Percentiles rank a stretch among this genome's conserved stretches.
These are phyloP conservation scores for Leucoraja ocellata DNA, from an alignment of 2,797 vertebrate species.

Conservation along the genomic window DNA sequence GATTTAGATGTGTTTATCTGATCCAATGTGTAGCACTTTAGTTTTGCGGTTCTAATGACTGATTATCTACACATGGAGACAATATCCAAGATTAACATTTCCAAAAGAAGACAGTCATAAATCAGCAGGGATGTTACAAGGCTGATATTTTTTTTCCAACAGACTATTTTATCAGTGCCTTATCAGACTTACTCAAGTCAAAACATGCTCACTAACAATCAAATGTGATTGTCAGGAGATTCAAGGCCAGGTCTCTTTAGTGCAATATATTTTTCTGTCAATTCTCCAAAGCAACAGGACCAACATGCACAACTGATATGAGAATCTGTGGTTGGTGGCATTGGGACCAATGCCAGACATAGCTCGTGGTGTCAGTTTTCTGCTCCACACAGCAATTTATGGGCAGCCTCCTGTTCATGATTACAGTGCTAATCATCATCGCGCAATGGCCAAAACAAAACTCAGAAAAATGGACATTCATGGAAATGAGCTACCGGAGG, in stretches of 20 bases:
- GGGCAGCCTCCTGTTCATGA: neutral
- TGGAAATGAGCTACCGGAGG: neutral
- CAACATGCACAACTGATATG: neutral
- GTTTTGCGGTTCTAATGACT: neutral
- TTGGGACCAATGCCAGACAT: conserved; percentile 46
- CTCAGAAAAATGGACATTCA: neutral
- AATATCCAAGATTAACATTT: neutral
- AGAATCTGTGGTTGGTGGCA: conserved; percentile 24
- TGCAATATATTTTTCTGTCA: neutral
- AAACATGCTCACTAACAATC: neutral
- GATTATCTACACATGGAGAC: conserved; percentile 1
- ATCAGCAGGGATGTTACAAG: neutral
- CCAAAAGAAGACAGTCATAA: neutral
- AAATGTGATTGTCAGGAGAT: neutral
- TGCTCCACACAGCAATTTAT: neutral
- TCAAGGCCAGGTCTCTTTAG: neutral
- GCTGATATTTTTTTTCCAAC: neutral
- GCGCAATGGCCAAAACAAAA: neutral
- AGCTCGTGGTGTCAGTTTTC: conserved; percentile 27
- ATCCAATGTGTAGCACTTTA: neutral
- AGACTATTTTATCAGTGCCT: neutral
- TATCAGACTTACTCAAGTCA: neutral
- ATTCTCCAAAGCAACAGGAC: conserved; percentile 1
- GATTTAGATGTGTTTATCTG: neutral
- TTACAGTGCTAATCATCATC: neutral